Conservation (phyloP, 2,888 invertebrate species). For the Rambutsinella grinnellia region DNA sequence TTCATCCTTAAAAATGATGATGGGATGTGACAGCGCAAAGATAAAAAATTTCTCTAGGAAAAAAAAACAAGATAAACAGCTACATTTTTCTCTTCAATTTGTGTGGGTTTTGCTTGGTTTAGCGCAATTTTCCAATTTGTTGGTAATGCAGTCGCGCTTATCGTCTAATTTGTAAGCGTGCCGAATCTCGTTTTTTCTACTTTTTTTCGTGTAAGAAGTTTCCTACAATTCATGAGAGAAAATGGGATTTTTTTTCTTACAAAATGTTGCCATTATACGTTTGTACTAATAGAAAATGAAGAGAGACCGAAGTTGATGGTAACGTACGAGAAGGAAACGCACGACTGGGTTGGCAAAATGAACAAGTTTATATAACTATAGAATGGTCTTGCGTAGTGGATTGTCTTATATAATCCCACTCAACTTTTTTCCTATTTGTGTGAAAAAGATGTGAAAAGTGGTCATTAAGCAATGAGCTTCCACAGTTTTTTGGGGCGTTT, state of each 20-base stretch:
- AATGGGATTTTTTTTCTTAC: conserved; percentile 23
- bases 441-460: conserved; percentile 42
- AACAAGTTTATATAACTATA: conserved; percentile 1
- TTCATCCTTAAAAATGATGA: conserved; percentile 24
- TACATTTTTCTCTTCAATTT: conserved; percentile 32
- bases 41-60: conserved; percentile 13
- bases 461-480: conserved; percentile 50
- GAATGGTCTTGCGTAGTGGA: no score
- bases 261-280: conserved; percentile 27
- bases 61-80: conserved; percentile 35
- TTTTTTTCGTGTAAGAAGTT: conserved; percentile 29
- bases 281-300: neutral
- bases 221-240: conserved; percentile 24
- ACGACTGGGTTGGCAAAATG: conserved; percentile 44
- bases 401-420: no score
- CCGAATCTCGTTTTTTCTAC: conserved; percentile 61
- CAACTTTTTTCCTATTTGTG: no score
- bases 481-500: conserved; percentile 53
- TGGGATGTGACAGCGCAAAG: conserved; percentile 37
- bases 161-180: conserved; percentile 60
- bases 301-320: conserved; percentile 24
- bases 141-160: conserved; percentile 46
- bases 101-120: conserved; percentile 58
- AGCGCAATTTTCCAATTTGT: conserved; percentile 63
- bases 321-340: conserved; percentile 48